phyloP scores from a whole-genome alignment of 1,140 invertebrate genomes.

The Goniozus legneri region DNA sequence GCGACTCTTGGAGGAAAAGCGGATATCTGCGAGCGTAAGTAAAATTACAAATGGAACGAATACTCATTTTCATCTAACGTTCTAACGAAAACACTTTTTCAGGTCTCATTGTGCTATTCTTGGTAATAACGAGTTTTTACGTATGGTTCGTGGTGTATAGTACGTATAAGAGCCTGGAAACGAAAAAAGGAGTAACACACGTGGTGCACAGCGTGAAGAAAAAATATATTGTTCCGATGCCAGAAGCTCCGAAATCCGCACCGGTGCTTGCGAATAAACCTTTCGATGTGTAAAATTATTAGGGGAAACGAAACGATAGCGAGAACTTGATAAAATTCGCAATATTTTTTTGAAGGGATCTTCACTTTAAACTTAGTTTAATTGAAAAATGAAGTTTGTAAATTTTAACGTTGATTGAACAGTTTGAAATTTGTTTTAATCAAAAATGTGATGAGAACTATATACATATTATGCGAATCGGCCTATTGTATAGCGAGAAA shows the following conservation, averaged over 20 bases:
- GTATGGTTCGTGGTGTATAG: constrained; percentile 55
- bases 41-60: not conserved
- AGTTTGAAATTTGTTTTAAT: no score
- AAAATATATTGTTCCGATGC: constrained; percentile 10
- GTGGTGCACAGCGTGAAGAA: constrained; percentile 37
- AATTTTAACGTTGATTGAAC: no score
- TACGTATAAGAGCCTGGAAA: constrained; percentile 48
- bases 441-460: no score
- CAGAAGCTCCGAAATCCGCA: constrained; percentile 13
- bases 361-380: no score
- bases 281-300: constrained; percentile 20
- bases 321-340: no score
- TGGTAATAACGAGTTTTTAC: constrained; percentile 44
- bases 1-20: constrained; percentile 38
- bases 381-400: no score
- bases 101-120: constrained; percentile 37
- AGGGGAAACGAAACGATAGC: no score
- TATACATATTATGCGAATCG: no score
- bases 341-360: no score
- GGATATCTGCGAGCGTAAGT: constrained; percentile 44
- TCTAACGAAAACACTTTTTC: constrained; percentile 10
- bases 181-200: constrained; percentile 44
- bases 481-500: no score
- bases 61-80: constrained; percentile 3
- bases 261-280: constrained; percentile 17